phyloP scores from a whole-genome alignment of 2,113 vertebrate species.

The Solenodon paradoxus region DNA sequence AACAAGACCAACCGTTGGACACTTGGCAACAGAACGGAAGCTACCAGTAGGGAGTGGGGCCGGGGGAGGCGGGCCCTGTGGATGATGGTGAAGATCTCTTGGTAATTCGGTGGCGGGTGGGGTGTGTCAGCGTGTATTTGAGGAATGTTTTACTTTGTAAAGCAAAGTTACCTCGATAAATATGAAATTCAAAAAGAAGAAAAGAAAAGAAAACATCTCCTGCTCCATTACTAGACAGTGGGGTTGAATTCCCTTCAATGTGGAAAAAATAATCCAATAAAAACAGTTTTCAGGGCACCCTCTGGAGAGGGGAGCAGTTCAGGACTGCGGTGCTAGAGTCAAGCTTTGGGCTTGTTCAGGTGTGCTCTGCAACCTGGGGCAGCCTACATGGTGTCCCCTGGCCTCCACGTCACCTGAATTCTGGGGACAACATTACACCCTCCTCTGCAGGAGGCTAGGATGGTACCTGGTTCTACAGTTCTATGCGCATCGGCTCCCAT shows the following conservation, averaged over 20 bases:
- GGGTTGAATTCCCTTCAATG: background rate
- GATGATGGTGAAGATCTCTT: too few relatives aligned
- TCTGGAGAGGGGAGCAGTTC: background rate
- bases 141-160: too few relatives aligned
- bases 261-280: background rate
- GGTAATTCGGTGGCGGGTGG: too few relatives aligned
- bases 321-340: background rate
- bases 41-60: too few relatives aligned
- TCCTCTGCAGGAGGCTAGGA: background rate
- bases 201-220: too few relatives aligned
- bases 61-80: too few relatives aligned
- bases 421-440: background rate
- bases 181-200: too few relatives aligned
- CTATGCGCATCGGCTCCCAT: background rate
- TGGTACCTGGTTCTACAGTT: background rate
- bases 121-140: too few relatives aligned
- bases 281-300: background rate
- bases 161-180: too few relatives aligned
- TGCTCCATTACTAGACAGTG: background rate
- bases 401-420: background rate
- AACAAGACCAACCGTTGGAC: too few relatives aligned
- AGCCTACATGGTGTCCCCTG: background rate
- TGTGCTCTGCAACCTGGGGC: background rate
- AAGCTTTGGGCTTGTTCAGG: background rate
- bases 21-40: too few relatives aligned